Base-by-base conservation (phyloP, 1,140 invertebrate genomes). In the Chymomyza costata region DNA sequence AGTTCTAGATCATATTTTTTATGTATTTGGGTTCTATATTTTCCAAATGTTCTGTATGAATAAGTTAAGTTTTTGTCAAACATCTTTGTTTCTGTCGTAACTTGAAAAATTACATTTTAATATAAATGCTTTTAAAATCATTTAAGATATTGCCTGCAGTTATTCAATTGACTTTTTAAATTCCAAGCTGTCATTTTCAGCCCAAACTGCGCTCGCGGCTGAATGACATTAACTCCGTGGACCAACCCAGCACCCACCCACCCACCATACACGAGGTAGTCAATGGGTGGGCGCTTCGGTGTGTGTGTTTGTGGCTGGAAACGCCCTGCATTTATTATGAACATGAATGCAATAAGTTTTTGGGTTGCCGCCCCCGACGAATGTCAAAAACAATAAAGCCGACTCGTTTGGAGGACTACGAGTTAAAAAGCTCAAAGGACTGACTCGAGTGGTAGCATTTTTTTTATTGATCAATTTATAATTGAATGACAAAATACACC, bases 391-490 rank as follows among this genome's bases (percentile, higher is more conserved):
- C 68, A 80, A 80, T 80, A 70, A 65, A 64, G 37, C 16, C 34
- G 14, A 21, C 31, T n/a, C n/a, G n/a, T n/a, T n/a, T n/a, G n/a
- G n/a, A n/a, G n/a, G n/a, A n/a, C n/a, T n/a, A n/a, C n/a, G n/a
- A n/a, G n/a, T n/a, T n/a, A n/a, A 34, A 38, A 39, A 39, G 35
- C 31, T 44, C 34, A 21, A 34, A 31, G 1, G 11, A 14, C 17
- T 41, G 39, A 21, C 16, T 37, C 6, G 16, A 32, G 44, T 58
- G 51, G 71, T 55, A 38, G 43, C 52, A 68, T 64, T 51, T 60
- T 81, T 73, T 60, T 74, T 71, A 65, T 81, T 81, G 56, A 65
- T 76, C 73, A 67, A 67, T 78, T 53, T 82, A 82, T 82, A 82
- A 82, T 82, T 82, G 78, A 78, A 78, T 73, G 64, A 61, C 70